Percentiles rank a stretch among this genome's conserved stretches.
These are phyloP conservation scores for Papilio demoleus DNA, from an alignment of 2,888 invertebrate species.

Conservation along the genomic window DNA sequence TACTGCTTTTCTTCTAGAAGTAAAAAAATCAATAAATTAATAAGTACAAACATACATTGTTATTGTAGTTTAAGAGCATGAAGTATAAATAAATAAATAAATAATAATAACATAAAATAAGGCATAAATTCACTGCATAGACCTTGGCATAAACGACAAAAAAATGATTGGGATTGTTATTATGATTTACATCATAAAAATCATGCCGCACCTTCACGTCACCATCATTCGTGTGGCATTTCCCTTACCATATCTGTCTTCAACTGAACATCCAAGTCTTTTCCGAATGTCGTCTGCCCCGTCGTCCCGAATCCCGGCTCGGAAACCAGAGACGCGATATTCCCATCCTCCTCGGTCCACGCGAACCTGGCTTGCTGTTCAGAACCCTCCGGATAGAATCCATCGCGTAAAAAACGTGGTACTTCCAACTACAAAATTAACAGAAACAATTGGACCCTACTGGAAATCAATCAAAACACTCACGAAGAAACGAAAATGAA, in stretches of 20 bases:
- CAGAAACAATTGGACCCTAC: too few relatives aligned
- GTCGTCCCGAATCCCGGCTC: conserved; percentile 74
- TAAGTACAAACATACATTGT: too few relatives aligned
- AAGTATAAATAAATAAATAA: too few relatives aligned
- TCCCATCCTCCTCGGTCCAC: conserved; percentile 78
- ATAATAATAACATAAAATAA: too few relatives aligned
- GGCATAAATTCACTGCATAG: too few relatives aligned
- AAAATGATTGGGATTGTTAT: neutral
- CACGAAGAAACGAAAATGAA: too few relatives aligned
- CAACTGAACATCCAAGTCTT: conserved; percentile 68
- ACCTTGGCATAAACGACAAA: neutral
- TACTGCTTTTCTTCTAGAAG: conserved; percentile 64
- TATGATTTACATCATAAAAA: neutral
- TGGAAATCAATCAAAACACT: too few relatives aligned
- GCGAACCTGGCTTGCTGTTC: conserved; percentile 73
- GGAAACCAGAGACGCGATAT: conserved; percentile 73
- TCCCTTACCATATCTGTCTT: conserved; percentile 57
- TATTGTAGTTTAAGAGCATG: too few relatives aligned
- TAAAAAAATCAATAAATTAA: too few relatives aligned
- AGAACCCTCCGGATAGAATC: conserved; percentile 67
- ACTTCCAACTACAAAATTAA: conserved; percentile 55
- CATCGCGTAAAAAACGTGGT: conserved; percentile 67
- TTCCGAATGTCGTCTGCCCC: conserved; percentile 70
- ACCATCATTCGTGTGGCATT: neutral
- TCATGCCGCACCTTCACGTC: neutral